Percentiles rank a stretch among this genome's conserved stretches.
Conservation (phyloP, 1,140 invertebrate genomes). For the Monochamus saltuarius region DNA sequence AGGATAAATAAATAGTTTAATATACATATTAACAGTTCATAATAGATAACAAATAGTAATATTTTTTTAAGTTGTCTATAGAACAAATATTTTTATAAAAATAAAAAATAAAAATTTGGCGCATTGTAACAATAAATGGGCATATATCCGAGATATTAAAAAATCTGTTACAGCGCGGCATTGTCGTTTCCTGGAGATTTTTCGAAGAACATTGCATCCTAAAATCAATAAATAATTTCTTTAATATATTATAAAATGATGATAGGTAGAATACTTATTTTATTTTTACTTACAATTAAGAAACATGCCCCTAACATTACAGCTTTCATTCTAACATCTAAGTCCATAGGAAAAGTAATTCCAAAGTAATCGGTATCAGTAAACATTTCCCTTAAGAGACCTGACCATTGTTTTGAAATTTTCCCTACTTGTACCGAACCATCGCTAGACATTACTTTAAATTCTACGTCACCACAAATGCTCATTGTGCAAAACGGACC, state of each 20-base stretch:
- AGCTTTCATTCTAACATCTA: constrained; percentile 63
- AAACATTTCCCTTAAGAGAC: constrained; percentile 59
- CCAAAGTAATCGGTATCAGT: constrained; percentile 65
- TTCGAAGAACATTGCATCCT: constrained; percentile 50
- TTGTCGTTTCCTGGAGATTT: constrained; percentile 25
- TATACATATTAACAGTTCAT: too few species aligned
- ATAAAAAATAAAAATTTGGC: too few species aligned
- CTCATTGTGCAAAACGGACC: constrained; percentile 81
- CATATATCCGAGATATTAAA: too few species aligned
- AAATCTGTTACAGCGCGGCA: neutral
- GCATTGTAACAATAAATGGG: too few species aligned
- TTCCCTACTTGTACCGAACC: constrained; percentile 56
- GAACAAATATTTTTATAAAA: too few species aligned
- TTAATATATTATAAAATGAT: neutral
- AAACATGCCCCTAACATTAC: constrained; percentile 57
- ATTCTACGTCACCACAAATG: constrained; percentile 79
- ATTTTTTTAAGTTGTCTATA: too few species aligned
- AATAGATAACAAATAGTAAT: too few species aligned
- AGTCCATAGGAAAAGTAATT: constrained; percentile 61
- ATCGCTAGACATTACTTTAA: constrained; percentile 60
- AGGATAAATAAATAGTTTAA: too few species aligned
- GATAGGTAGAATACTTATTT: neutral
- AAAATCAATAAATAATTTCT: constrained; percentile 26
- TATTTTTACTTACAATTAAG: constrained; percentile 47
- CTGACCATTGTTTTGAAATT: constrained; percentile 63